Evolutionary conservation across 2,888 invertebrate genomes (phyloP).

Genomic region (Hyppa rectilinea): DNA sequence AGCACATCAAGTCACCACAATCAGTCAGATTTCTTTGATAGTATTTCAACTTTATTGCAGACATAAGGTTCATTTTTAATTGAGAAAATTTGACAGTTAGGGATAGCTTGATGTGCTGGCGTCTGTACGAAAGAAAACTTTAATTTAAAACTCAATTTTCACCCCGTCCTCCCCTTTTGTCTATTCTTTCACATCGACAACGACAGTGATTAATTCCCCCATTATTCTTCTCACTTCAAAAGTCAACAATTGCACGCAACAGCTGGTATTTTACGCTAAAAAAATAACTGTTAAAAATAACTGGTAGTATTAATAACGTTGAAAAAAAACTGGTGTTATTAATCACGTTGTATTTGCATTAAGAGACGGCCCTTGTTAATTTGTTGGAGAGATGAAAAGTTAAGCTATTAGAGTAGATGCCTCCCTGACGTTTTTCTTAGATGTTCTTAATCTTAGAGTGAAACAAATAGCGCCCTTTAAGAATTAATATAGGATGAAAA

Average conservation of each 20-base stretch:
- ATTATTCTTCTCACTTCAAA: conserved; percentile 43
- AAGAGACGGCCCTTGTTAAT: conserved; percentile 84
- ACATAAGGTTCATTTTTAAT: too few species aligned
- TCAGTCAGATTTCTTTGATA: too few species aligned
- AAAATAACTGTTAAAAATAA: conserved; percentile 74
- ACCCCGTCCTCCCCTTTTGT: background rate
- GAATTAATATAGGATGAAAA: conserved; percentile 81
- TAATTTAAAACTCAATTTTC: conserved; percentile 4
- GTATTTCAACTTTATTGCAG: too few species aligned
- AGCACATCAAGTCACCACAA: too few species aligned
- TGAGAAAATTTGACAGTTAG: too few species aligned
- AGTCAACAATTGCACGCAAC: conserved; percentile 53
- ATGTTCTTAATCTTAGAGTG: conserved; percentile 77
- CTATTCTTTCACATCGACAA: conserved; percentile 26
- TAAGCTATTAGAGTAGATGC: conserved; percentile 87
- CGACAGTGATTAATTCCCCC: conserved; percentile 53
- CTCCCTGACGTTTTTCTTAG: conserved; percentile 70
- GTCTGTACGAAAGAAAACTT: conserved; percentile 17
- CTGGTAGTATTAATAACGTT: conserved; percentile 83
- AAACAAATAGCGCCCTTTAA: conserved; percentile 80
- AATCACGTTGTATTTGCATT: conserved; percentile 85
- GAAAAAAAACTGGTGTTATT: conserved; percentile 77
- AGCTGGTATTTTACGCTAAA: conserved; percentile 53
- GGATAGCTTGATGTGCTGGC: too few species aligned
- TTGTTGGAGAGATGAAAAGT: conserved; percentile 89